Evolutionary conservation across 2,797 vertebrate species (phyloP).

Genomic region (Ceyx erithaca): DNA sequence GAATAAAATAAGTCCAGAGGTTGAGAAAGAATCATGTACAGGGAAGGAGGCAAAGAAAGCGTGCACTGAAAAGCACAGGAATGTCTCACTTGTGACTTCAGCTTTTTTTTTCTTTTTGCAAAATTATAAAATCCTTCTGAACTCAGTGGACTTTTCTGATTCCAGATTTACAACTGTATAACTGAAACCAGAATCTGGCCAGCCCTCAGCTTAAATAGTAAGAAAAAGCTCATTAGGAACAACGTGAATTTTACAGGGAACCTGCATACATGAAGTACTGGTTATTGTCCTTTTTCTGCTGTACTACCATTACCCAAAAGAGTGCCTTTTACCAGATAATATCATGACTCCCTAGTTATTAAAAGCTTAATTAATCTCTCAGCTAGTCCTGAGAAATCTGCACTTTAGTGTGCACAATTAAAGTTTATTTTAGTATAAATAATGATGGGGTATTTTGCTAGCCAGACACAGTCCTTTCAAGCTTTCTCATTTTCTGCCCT

Average conservation of each 20-base stretch:
- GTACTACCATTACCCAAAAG: neutral
- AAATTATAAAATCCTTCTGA: neutral
- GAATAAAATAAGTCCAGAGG: neutral
- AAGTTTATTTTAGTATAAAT: neutral
- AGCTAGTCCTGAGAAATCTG: neutral
- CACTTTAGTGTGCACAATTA: neutral
- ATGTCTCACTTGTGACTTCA: neutral
- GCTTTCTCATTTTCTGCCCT: neutral
- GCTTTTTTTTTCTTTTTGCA: neutral
- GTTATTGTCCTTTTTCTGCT: neutral
- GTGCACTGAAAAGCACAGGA: neutral
- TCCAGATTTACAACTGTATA: neutral
- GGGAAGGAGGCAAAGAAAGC: neutral
- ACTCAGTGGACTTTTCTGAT: neutral
- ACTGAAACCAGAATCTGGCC: neutral
- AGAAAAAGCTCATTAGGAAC: neutral
- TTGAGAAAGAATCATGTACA: neutral
- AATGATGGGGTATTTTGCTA: neutral
- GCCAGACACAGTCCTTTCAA: neutral
- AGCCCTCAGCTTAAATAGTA: neutral
- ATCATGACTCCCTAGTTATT: neutral
- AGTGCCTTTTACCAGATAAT: neutral
- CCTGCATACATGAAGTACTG: neutral
- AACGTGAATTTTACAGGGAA: neutral
- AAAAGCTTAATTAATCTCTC: neutral